These are phyloP conservation scores for Buphagus erythrorhynchus DNA, from an alignment of 2,797 vertebrate species.

Conservation along the genomic window DNA sequence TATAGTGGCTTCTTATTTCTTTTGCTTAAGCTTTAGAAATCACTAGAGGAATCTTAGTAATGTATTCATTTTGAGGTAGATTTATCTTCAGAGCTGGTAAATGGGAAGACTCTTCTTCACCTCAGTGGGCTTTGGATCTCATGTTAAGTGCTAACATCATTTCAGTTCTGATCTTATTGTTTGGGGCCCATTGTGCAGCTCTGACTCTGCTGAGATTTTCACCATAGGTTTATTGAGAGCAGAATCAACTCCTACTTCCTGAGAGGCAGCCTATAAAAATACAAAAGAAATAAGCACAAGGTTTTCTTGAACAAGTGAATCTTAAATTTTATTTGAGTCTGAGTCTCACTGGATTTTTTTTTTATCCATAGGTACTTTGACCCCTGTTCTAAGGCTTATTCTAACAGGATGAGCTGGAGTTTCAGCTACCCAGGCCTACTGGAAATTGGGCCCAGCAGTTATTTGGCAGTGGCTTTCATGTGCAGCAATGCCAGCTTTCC, in stretches of 20 bases:
- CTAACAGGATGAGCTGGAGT: background rate
- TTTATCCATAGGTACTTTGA: background rate
- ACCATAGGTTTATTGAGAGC: background rate
- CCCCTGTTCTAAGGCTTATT: background rate
- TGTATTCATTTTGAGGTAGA: slow-evolving; percentile 25
- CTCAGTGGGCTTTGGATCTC: slow-evolving; percentile 16
- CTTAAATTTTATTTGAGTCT: background rate
- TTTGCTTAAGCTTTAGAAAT: slow-evolving; percentile 23
- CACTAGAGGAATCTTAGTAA: slow-evolving; percentile 31
- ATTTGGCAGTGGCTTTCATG: background rate
- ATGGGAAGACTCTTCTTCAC: background rate
- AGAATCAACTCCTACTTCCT: background rate
- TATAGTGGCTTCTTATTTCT: slow-evolving; percentile 4
- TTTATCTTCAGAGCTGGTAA: slow-evolving; percentile 2
- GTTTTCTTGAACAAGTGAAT: background rate
- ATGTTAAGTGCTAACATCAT: slow-evolving; percentile 12
- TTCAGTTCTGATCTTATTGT: slow-evolving; percentile 31
- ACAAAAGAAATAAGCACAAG: background rate
- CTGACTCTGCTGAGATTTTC: slow-evolving; percentile 1
- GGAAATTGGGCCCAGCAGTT: background rate
- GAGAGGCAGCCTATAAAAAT: background rate
- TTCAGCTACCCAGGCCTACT: background rate
- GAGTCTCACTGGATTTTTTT: background rate
- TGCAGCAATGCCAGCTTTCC: slow-evolving; percentile 12
- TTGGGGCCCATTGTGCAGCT: background rate